A percentile compares a stretch with the other conserved stretches of the same genome.
phyloP scores from a whole-genome alignment of 2,888 invertebrate genomes.

The Caenorhabditis plicata region DNA sequence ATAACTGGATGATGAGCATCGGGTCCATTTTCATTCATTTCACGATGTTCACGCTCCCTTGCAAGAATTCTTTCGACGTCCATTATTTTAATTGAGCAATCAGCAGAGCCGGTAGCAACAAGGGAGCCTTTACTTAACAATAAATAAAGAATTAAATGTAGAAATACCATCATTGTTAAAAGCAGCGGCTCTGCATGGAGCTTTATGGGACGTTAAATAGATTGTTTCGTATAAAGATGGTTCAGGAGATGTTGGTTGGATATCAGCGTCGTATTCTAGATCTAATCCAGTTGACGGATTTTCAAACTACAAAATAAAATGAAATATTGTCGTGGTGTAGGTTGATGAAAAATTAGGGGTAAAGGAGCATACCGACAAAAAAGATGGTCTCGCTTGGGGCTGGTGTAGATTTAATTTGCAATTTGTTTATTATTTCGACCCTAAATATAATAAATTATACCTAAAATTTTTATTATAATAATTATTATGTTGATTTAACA shows the following conservation, averaged over 20 bases:
- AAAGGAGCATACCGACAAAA: too few relatives aligned
- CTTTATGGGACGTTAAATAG: slow-evolving; percentile 97
- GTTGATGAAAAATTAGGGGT: too few relatives aligned
- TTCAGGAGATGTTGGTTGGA: slow-evolving; percentile 77
- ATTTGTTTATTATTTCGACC: too few relatives aligned
- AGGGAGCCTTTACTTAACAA: slow-evolving; percentile 75
- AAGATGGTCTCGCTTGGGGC: too few relatives aligned
- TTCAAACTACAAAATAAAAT: slow-evolving; percentile 45
- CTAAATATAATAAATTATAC: too few relatives aligned
- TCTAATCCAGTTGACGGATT: slow-evolving; percentile 75
- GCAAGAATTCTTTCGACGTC: slow-evolving; percentile 99
- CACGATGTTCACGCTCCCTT: slow-evolving; percentile 77
- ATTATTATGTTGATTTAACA: too few relatives aligned
- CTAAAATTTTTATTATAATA: too few relatives aligned
- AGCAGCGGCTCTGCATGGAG: slow-evolving; percentile 86
- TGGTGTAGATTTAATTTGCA: too few relatives aligned
- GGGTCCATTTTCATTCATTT: slow-evolving; percentile 67
- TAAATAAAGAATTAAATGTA: background rate
- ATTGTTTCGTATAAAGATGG: slow-evolving; percentile 97
- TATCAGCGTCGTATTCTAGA: slow-evolving; percentile 91
- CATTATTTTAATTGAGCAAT: slow-evolving; percentile 96
- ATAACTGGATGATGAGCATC: slow-evolving; percentile 85
- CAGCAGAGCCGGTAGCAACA: slow-evolving; percentile 95
- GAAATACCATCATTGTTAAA: slow-evolving; percentile 81
- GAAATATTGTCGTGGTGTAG: background rate